phyloP scores from a whole-genome alignment of 2,888 invertebrate genomes.

The Chironomus riparius region DNA sequence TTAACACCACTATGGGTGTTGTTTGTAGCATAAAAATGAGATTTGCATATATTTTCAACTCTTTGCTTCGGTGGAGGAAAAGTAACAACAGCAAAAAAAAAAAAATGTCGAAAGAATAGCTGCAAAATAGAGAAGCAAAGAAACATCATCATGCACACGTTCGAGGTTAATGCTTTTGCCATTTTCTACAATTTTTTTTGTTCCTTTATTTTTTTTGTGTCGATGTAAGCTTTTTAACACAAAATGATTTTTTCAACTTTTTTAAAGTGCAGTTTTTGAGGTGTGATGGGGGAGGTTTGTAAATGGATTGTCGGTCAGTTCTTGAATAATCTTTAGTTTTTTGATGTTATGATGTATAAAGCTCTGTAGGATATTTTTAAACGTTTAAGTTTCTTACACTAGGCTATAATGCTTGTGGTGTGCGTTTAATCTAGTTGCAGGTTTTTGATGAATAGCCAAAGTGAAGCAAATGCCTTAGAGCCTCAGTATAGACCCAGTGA shows the following conservation, averaged over 20 bases:
- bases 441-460: too few species aligned
- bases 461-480: too few species aligned
- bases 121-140: too few species aligned
- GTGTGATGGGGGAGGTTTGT: not conserved
- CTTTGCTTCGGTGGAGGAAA: not conserved
- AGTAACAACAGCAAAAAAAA: not conserved
- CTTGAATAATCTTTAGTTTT: not conserved
- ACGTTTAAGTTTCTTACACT: too few species aligned
- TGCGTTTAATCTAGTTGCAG: too few species aligned
- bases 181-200: not conserved
- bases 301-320: not conserved
- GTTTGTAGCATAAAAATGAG: slow-evolving; percentile 27
- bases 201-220: not conserved
- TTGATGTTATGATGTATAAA: not conserved
- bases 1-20: not conserved
- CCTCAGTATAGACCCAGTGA: too few species aligned
- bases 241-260: not conserved
- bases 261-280: not conserved
- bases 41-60: slow-evolving; percentile 18
- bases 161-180: slow-evolving; percentile 25
- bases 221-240: slow-evolving; percentile 23
- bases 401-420: too few species aligned
- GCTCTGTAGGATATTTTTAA: too few species aligned
- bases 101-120: not conserved
- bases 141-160: slow-evolving; percentile 25